These are phyloP conservation scores for Hassar affinis DNA, from an alignment of 2,113 vertebrate species.

Conservation along the genomic window DNA sequence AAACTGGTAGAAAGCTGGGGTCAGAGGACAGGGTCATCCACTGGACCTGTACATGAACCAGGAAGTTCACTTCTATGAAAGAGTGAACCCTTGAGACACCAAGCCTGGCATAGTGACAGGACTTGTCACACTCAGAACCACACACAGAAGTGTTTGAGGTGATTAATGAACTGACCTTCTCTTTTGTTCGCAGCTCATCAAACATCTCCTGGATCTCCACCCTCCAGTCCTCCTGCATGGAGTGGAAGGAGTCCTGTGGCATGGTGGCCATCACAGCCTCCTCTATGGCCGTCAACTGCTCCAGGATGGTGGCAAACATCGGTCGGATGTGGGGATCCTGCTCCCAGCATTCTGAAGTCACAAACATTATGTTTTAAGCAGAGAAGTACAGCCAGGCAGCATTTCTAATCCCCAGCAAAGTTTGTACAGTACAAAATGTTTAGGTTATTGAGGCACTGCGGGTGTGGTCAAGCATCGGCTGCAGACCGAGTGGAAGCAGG, in stretches of 20 bases:
- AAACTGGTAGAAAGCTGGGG: not conserved
- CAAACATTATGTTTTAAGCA: not conserved
- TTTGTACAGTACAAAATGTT: not conserved
- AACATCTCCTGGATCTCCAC: conserved; percentile 98
- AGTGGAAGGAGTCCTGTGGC: conserved; percentile 96
- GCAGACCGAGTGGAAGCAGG: not conserved
- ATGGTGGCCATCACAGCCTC: conserved; percentile 89
- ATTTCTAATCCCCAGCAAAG: not conserved
- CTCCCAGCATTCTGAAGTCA: conserved; percentile 87
- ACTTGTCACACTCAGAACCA: not conserved
- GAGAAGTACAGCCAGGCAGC: too few relatives aligned
- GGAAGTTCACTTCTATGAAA: not conserved
- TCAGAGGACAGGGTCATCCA: not conserved
- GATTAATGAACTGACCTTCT: conserved; percentile 76
- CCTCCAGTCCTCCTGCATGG: conserved; percentile 99
- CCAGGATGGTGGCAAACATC: conserved; percentile 90
- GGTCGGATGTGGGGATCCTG: conserved; percentile 93
- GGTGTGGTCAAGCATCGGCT: not conserved
- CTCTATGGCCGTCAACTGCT: conserved; percentile 90
- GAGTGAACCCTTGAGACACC: not conserved
- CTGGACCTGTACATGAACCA: not conserved
- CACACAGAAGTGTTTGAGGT: too few relatives aligned
- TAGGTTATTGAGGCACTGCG: not conserved
- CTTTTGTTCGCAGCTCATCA: conserved; percentile 91
- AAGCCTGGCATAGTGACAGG: not conserved